Base-by-base conservation (phyloP, 2,888 invertebrate genomes). In the Cecidostiba fungosa region DNA sequence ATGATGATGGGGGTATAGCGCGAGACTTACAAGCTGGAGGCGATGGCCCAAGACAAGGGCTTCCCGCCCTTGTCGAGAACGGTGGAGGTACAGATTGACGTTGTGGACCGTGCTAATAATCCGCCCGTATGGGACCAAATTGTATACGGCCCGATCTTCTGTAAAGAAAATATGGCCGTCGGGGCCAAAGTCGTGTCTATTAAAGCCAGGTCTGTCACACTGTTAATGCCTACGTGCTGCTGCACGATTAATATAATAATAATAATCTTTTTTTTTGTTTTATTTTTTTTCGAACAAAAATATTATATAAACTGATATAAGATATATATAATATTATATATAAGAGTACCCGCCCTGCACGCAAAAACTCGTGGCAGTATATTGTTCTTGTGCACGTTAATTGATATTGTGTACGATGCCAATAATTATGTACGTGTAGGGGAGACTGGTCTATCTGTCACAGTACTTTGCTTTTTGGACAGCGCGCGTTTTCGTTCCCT, bases 21-120 rank as follows among this genome's bases (percentile, higher is more conserved):
- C 95, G 98, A 98, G 96, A 97, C 98, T 94, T 98, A 98, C 97
- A 98, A 97, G 96, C 96, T 99, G 96, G 98, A 98, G 96, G 98
- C 99, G 94, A 98, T 97, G 96, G 99, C 99, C 95, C 97, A 98
- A 96, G 99, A 99, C 96, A 98, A 98, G 96, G 99, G 99, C 94
- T 97, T 96, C 94, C 98, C 98, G 94, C 97, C 98, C 95, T 96
- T 98, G 95, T 97, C 98, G 95, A 96, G 98, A 95, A 97, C 97
- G 94, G 99, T 98, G 95, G 98, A 98, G 95, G 98, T 99, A 95
- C 98, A 98, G 95, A 98, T 99, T 95, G 98, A 98, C 95, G 98
- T 99, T 95, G 98, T 98, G 95, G 98, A 98, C 95, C 97, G 97
- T 95, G 98, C 97, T 93, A 98, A 98, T 97, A 99, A 98, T 96